phyloP scores from a whole-genome alignment of 2,113 vertebrate species.

The Plotosus lineatus region DNA sequence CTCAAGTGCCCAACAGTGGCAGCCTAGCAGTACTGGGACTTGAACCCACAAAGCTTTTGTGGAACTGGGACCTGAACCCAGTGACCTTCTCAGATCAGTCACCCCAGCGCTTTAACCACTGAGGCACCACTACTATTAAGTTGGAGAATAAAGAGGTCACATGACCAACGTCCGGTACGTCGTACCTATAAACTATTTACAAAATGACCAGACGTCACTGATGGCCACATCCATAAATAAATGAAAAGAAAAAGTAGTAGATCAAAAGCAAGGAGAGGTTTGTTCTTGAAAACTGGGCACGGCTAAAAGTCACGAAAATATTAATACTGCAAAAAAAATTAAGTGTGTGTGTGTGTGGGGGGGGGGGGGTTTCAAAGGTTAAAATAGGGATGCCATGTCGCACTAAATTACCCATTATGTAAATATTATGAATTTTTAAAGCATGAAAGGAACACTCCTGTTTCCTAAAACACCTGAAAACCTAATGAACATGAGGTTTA shows the following conservation, averaged over 20 bases:
- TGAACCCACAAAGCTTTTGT: too few species aligned
- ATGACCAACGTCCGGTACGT: too few species aligned
- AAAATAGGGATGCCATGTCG: not conserved
- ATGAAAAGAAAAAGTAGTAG: not conserved
- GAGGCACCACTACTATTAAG: too few species aligned
- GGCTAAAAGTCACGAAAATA: not conserved
- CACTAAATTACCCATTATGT: not conserved
- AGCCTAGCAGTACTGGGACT: too few species aligned
- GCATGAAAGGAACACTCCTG: not conserved
- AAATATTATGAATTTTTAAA: not conserved
- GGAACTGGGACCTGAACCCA: too few species aligned
- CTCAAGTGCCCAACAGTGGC: too few species aligned
- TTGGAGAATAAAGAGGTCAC: too few species aligned
- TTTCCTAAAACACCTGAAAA: not conserved
- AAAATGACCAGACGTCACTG: not conserved
- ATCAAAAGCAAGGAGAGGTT: not conserved
- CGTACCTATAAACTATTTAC: too few species aligned
- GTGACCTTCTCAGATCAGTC: too few species aligned
- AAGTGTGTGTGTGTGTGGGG: not conserved
- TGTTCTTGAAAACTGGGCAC: not conserved
- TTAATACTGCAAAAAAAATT: not conserved
- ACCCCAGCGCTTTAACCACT: too few species aligned
- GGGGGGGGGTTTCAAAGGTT: not conserved
- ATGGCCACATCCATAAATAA: not conserved
- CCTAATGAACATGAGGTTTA: not conserved